A percentile compares a stretch with the other conserved stretches of the same genome.
These are phyloP conservation scores for Xenopus laevis DNA, from an alignment of 2,113 vertebrate species.

Conservation along the genomic window DNA sequence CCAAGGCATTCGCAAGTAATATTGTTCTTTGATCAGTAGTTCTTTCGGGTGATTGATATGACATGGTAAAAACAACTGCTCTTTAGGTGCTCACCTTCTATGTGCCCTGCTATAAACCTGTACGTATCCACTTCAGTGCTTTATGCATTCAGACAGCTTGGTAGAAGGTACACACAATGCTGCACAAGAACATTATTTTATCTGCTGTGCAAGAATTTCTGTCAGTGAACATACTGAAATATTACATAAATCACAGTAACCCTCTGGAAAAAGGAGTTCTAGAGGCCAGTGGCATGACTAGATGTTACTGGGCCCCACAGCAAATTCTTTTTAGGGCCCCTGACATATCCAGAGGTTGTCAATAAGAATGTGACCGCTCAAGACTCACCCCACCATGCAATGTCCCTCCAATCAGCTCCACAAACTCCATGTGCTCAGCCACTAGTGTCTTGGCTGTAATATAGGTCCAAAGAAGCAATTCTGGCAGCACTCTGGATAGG, in stretches of 20 bases:
- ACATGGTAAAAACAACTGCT: constrained; percentile 25
- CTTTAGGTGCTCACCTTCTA: constrained; percentile 31
- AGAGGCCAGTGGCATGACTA: no score
- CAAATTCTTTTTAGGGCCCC: no score
- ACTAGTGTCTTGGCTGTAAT: no score
- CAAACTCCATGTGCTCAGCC: no score
- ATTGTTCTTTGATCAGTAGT: constrained; percentile 8
- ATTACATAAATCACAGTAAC: neutral
- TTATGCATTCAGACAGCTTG: constrained; percentile 33
- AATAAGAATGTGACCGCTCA: no score
- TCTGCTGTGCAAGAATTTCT: constrained; percentile 18
- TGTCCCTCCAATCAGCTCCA: no score
- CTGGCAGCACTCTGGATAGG: no score
- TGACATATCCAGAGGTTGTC: no score
- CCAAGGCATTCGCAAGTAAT: neutral
- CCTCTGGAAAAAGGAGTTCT: no score
- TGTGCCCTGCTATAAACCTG: constrained; percentile 33
- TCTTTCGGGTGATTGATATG: constrained; percentile 27
- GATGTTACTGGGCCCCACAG: no score
- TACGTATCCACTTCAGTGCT: constrained; percentile 33
- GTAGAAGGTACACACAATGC: constrained; percentile 31
- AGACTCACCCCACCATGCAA: no score
- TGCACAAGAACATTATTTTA: constrained; percentile 30
- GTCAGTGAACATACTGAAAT: constrained; percentile 6
- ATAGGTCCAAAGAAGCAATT: no score